Conservation (phyloP, 2,888 invertebrate species). For the Acrobasis suavella region DNA sequence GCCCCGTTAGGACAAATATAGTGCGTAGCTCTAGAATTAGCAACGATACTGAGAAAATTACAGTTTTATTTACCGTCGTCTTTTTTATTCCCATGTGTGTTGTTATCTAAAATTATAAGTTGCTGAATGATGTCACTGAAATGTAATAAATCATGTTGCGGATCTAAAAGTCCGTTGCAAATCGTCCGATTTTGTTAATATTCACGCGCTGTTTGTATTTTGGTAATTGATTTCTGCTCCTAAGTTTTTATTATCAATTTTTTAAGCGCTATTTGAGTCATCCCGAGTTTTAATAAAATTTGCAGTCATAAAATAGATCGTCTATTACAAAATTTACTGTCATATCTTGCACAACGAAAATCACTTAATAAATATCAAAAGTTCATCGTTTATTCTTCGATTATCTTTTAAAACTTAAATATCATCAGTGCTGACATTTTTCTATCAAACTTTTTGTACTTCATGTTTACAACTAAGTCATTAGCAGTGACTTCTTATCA, state of each 20-base stretch:
- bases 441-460: not conserved
- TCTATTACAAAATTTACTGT: not conserved
- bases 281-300: not conserved
- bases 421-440: conserved; percentile 12
- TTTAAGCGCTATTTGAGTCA: not conserved
- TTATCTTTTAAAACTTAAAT: not conserved
- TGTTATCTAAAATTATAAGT: conserved; percentile 41
- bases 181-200: conserved; percentile 33
- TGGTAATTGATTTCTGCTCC: not conserved
- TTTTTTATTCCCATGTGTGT: conserved; percentile 61
- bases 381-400: not conserved
- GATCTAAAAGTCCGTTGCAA: conserved; percentile 28
- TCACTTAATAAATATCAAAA: conserved; percentile 8
- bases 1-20: conserved; percentile 73
- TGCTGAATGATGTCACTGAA: conserved; percentile 39
- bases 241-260: not conserved
- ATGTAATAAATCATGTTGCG: conserved; percentile 27
- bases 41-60: conserved; percentile 68
- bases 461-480: not conserved
- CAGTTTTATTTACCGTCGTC: conserved; percentile 47
- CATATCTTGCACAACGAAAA: not conserved
- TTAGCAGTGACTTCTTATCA: conserved; percentile 4
- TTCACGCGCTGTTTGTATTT: conserved; percentile 18
- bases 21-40: conserved; percentile 65
- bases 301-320: not conserved